phyloP scores from a whole-genome alignment of 2,888 invertebrate genomes.

The Sinodicranocentrus sp. region DNA sequence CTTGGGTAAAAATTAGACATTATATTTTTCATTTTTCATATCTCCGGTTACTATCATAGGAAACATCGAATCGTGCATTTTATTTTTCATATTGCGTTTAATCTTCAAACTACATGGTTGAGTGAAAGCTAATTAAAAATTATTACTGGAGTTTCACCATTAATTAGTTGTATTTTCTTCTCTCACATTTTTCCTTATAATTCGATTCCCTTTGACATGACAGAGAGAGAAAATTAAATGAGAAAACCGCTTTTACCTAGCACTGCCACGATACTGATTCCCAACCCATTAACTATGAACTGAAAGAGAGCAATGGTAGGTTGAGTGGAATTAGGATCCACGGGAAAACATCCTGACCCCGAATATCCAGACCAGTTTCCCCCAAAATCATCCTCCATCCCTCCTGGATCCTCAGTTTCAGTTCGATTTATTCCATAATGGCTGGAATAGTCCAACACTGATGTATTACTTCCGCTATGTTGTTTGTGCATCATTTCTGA shows the following conservation, averaged over 20 bases:
- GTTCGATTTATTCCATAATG: constrained; percentile 22
- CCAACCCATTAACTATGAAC: constrained; percentile 89
- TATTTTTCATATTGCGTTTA: too few relatives aligned
- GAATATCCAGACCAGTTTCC: constrained; percentile 42
- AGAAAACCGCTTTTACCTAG: constrained; percentile 68
- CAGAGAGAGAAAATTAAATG: too few relatives aligned
- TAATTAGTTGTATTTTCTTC: too few relatives aligned
- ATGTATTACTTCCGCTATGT: constrained; percentile 36
- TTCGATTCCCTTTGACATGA: too few relatives aligned
- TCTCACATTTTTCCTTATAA: too few relatives aligned
- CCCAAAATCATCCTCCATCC: constrained; percentile 28
- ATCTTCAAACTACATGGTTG: too few relatives aligned
- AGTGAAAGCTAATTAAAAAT: too few relatives aligned
- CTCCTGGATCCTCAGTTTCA: constrained; percentile 12
- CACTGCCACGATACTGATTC: constrained; percentile 86
- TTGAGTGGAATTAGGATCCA: constrained; percentile 21
- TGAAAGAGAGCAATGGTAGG: constrained; percentile 82
- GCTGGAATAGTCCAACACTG: constrained; percentile 26
- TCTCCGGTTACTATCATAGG: too few relatives aligned
- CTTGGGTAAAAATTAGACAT: too few relatives aligned
- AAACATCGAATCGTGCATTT: too few relatives aligned
- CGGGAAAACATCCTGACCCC: constrained; percentile 27
- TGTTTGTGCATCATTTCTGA: constrained; percentile 48
- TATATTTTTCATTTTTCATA: too few relatives aligned
- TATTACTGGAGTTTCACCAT: too few relatives aligned